Conservation (phyloP, 2,113 vertebrate genomes). For the Pomatorhinus ruficollis region DNA sequence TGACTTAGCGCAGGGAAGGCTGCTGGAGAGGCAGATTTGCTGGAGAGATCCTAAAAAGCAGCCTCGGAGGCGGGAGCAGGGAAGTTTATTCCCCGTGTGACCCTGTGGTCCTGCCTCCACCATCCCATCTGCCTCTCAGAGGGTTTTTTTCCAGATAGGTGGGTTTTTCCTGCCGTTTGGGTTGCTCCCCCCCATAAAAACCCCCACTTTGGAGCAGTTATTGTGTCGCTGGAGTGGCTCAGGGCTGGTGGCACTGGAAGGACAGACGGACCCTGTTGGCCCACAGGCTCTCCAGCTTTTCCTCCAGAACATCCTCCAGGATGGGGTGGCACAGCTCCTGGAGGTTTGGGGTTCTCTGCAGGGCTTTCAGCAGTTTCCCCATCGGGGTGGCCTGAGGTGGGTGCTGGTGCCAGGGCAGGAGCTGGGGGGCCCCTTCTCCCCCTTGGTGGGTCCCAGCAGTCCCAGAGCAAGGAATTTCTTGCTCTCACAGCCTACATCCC, state of each 20-base stretch:
- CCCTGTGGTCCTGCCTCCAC: background rate
- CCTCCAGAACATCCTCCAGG: constrained; percentile 68
- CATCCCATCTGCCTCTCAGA: background rate
- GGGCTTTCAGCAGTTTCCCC: constrained; percentile 13
- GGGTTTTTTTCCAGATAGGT: background rate
- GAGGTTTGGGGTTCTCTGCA: constrained; percentile 51
- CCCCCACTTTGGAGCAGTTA: background rate
- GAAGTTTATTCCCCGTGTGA: background rate
- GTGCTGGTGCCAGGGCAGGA: background rate
- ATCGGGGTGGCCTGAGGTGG: background rate
- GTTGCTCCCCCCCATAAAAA: fast-evolving
- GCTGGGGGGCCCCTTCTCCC: background rate
- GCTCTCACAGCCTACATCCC: background rate
- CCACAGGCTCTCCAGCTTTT: constrained; percentile 73
- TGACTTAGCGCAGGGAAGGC: background rate
- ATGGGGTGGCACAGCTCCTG: constrained; percentile 57
- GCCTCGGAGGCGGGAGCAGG: background rate
- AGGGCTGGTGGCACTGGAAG: background rate
- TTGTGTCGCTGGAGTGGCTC: background rate
- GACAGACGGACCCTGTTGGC: constrained; percentile 42
- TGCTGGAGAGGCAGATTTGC: background rate
- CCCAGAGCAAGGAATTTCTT: background rate
- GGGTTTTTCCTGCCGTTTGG: background rate
- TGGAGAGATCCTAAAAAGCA: background rate
- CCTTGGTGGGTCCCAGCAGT: background rate